A percentile compares a stretch with the other conserved stretches of the same genome.
Conservation (phyloP, 2,797 vertebrate species). For the Lagocephalus sceleratus region DNA sequence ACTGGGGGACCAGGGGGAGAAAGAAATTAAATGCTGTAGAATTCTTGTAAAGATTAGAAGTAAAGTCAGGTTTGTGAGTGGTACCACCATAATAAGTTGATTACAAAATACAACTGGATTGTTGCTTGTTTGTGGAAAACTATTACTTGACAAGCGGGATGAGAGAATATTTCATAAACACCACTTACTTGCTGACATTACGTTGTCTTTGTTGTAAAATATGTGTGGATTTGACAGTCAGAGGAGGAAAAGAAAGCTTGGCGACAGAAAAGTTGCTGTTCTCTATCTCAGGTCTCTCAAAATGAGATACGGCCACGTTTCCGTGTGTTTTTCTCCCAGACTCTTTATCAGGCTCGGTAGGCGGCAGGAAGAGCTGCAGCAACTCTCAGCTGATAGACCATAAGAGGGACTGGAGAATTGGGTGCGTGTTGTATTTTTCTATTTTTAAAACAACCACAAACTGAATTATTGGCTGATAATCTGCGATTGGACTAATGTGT, state of each 20-base stretch:
- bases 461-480: neutral
- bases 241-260: conserved; percentile 16
- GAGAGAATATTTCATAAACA: conserved; percentile 18
- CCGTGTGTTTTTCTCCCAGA: conserved; percentile 34
- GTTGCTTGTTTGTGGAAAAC: too few relatives aligned
- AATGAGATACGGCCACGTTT: conserved; percentile 26
- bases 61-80: too few relatives aligned
- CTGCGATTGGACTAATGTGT: neutral
- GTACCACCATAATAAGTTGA: too few relatives aligned
- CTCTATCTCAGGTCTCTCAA: conserved; percentile 41
- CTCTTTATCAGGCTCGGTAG: conserved; percentile 54
- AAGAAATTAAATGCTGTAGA: too few relatives aligned
- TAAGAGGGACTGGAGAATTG: conserved; percentile 33
- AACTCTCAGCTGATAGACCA: conserved; percentile 48
- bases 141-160: too few relatives aligned
- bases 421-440: conserved; percentile 2
- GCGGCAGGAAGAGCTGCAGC: conserved; percentile 44
- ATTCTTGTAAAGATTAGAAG: too few relatives aligned
- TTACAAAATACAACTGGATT: too few relatives aligned
- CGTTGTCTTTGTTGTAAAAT: conserved; percentile 5
- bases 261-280: conserved; percentile 35
- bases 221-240: neutral
- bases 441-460: neutral
- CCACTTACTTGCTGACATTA: conserved; percentile 1
- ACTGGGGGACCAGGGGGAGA: too few relatives aligned